phyloP scores from a whole-genome alignment of 2,797 vertebrate genomes.

The Chelmon rostratus region DNA sequence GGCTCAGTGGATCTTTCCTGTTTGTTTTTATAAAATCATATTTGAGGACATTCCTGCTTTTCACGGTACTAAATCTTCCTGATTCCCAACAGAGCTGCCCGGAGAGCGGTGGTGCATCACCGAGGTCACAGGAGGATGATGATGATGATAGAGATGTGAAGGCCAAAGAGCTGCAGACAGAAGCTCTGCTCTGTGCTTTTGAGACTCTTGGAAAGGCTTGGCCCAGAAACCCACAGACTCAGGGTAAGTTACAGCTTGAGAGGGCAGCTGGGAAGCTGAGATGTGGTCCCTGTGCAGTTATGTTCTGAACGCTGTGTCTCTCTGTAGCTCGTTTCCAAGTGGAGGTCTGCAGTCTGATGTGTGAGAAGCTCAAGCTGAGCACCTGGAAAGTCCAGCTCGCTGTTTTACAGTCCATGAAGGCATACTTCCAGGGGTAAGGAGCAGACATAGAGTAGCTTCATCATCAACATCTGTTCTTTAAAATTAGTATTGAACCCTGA shows the following conservation, averaged over 20 bases:
- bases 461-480: not conserved
- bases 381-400: slow-evolving; percentile 96
- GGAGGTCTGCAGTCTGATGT: slow-evolving; percentile 95
- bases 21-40: not conserved
- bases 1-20: not conserved
- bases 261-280: not conserved
- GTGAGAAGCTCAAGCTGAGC: slow-evolving; percentile 93
- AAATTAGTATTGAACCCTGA: not conserved
- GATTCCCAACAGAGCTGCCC: slow-evolving; percentile 86
- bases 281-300: not conserved
- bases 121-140: slow-evolving; percentile 65
- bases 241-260: slow-evolving; percentile 81
- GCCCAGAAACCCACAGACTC: slow-evolving; percentile 90
- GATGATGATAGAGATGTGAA: slow-evolving; percentile 85
- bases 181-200: slow-evolving; percentile 93
- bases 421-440: slow-evolving; percentile 93
- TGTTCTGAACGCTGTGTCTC: slow-evolving; percentile 4
- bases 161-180: slow-evolving; percentile 91
- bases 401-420: slow-evolving; percentile 95
- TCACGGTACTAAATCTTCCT: not conserved
- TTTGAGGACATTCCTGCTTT: not conserved
- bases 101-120: slow-evolving; percentile 73
- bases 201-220: slow-evolving; percentile 95
- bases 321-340: slow-evolving; percentile 88
- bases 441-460: not conserved